Evolutionary conservation across 2,797 vertebrate species (phyloP).

Genomic region (Diplodus sargus): DNA sequence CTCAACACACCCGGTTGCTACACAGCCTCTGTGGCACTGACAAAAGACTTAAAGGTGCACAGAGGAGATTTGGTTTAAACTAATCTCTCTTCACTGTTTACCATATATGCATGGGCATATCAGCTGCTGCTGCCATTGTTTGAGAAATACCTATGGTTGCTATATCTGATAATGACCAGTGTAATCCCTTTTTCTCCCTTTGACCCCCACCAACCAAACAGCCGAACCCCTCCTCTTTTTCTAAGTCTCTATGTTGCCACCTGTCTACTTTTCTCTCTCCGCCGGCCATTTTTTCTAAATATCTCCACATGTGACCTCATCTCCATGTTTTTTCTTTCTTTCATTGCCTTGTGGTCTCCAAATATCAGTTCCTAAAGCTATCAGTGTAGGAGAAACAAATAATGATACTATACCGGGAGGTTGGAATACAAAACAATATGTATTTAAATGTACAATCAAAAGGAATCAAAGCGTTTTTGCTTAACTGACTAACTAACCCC

Average conservation of each 20-base stretch:
- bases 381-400: conserved; percentile 13
- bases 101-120: conserved; percentile 85
- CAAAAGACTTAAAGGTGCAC: conserved; percentile 83
- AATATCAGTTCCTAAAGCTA: conserved; percentile 37
- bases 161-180: conserved; percentile 81
- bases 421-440: neutral
- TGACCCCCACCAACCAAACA: conserved; percentile 55
- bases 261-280: conserved; percentile 49
- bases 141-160: conserved; percentile 84
- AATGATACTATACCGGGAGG: neutral
- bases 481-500: conserved; percentile 53
- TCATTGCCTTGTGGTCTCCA: conserved; percentile 1
- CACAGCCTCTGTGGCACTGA: conserved; percentile 78
- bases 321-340: conserved; percentile 10
- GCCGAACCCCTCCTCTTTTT: conserved; percentile 19
- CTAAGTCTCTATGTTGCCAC: conserved; percentile 55
- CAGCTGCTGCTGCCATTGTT: conserved; percentile 77
- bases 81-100: conserved; percentile 86
- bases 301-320: neutral
- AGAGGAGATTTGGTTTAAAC: conserved; percentile 81
- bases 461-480: conserved; percentile 17
- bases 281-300: conserved; percentile 1
- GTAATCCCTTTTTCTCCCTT: conserved; percentile 75
- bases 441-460: neutral
- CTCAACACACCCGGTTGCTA: conserved; percentile 76